A percentile compares a stretch with the other conserved stretches of the same genome.
These are phyloP conservation scores for Pharmacophagus antenor DNA, from an alignment of 2,888 invertebrate species.

Conservation along the genomic window DNA sequence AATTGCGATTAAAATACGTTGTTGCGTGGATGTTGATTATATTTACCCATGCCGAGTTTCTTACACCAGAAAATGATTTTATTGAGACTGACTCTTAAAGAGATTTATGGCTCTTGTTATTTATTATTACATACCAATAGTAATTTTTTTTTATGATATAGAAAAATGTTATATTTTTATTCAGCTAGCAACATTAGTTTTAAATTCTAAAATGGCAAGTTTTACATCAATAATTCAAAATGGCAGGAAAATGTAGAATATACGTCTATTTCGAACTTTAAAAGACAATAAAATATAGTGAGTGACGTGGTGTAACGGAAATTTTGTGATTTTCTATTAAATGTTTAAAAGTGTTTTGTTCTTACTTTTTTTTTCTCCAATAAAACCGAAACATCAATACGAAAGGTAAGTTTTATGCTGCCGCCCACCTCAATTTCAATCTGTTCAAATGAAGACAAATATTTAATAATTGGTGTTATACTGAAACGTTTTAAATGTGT, in stretches of 20 bases:
- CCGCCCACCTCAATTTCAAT: constrained; percentile 64
- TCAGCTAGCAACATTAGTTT: constrained; percentile 15
- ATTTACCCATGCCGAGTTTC: too few species aligned
- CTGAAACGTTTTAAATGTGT: constrained; percentile 2
- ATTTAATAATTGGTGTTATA: constrained; percentile 36
- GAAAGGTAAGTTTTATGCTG: constrained; percentile 61
- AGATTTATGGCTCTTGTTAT: too few species aligned
- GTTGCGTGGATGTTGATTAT: too few species aligned
- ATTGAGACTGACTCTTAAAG: too few species aligned
- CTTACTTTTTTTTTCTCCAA: constrained; percentile 3
- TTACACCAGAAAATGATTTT: too few species aligned
- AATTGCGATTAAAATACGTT: too few species aligned
- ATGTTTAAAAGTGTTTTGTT: constrained; percentile 20
- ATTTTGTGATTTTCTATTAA: constrained; percentile 47
- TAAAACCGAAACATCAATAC: constrained; percentile 19
- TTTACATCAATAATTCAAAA: constrained; percentile 55
- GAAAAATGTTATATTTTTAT: constrained; percentile 8
- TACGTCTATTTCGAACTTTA: constrained; percentile 57
- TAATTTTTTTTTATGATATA: too few species aligned
- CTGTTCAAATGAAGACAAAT: constrained; percentile 62
- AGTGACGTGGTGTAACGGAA: constrained; percentile 72
- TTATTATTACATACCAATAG: too few species aligned
- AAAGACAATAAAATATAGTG: constrained; percentile 47
- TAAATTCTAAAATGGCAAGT: constrained; percentile 41
- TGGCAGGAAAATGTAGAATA: constrained; percentile 60